These are phyloP conservation scores for Sminthurinus aureus DNA, from an alignment of 2,888 invertebrate species.

Conservation along the genomic window DNA sequence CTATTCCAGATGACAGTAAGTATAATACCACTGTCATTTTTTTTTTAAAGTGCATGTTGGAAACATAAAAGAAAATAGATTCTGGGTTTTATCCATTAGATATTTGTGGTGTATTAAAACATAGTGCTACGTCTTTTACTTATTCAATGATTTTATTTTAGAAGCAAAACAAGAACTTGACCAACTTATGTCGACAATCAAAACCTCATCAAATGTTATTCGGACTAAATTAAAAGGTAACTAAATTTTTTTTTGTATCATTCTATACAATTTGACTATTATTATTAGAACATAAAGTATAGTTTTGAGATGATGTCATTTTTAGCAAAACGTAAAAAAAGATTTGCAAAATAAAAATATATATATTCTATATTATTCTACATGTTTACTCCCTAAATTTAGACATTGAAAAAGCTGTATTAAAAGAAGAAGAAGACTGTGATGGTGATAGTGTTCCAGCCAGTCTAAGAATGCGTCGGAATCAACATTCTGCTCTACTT, in stretches of 20 bases:
- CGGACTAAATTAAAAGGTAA: slow-evolving; percentile 67
- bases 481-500: slow-evolving; percentile 68
- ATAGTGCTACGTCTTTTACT: no score
- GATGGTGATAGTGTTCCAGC: slow-evolving; percentile 53
- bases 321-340: background rate
- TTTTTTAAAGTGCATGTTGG: background rate
- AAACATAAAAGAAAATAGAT: no score
- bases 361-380: background rate
- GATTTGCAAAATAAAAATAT: background rate
- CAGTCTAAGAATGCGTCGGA: slow-evolving; percentile 61
- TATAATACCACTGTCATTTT: background rate
- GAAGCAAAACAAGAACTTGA: slow-evolving; percentile 70
- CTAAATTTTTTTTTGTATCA: background rate
- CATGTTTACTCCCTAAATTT: slow-evolving; percentile 42
- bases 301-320: background rate
- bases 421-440: slow-evolving; percentile 62
- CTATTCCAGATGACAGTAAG: slow-evolving; percentile 65
- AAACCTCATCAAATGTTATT: slow-evolving; percentile 67
- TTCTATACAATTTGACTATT: background rate
- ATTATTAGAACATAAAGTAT: background rate
- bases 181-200: slow-evolving; percentile 67
- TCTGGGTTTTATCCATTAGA: no score
- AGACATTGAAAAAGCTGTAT: slow-evolving; percentile 64
- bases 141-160: slow-evolving; percentile 24
- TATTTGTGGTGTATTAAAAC: slow-evolving; percentile 12